Evolutionary conservation across 37 sponge, comb jelly and placozoan genomes (phyloP), one percentile per base, ranked within the genome.

Genomic region (Geodia barretti): DNA sequence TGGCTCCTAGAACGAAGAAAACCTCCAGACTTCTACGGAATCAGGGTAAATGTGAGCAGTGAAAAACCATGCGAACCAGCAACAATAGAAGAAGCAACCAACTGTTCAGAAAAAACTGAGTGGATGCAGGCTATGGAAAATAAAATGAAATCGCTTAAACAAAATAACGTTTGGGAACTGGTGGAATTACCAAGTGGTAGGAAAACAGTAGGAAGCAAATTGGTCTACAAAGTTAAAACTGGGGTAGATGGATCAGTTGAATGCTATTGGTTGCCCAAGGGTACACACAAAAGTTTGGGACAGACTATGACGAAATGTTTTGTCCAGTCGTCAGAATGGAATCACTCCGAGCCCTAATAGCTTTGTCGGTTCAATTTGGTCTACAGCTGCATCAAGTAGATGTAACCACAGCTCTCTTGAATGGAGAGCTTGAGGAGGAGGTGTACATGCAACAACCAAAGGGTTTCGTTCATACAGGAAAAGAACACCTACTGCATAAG

Each of bases 251-350:
- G 72, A 3, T 25, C 64, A 7, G 9, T 80, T 41, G 81, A 70
- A 5, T 65, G 47, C 28, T 74, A 39, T 42, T 83, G 8, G 75
- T 83, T 17, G 83, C 83, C 24, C 58, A 23, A 4, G 83, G 75
- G 1, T 38, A 19, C 20, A n/a, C n/a, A n/a, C n/a, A n/a, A n/a
- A n/a, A n/a, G n/a, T n/a, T n/a, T n/a, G n/a, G n/a, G n/a, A n/a
- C n/a, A n/a, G 83, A 83, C 47, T 83, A 74, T 32, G 67, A 83
- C 31, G 83, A 83, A 28, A 83, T 75, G 14, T 83, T 83, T 60
- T 62, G 69, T 39, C 43, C 83, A 3, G 75, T 83, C 23, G 47
- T 73, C 41, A 30, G 75, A 39, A 74, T 74, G 9, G 74, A 73
- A 47, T 83, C 83, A 2, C 19, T 83, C 5, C 67, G 75, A 61